A percentile compares a stretch with the other conserved stretches of the same genome.
These are phyloP conservation scores for Philhelius pedissequus DNA, from an alignment of 2,888 invertebrate species.

Conservation along the genomic window DNA sequence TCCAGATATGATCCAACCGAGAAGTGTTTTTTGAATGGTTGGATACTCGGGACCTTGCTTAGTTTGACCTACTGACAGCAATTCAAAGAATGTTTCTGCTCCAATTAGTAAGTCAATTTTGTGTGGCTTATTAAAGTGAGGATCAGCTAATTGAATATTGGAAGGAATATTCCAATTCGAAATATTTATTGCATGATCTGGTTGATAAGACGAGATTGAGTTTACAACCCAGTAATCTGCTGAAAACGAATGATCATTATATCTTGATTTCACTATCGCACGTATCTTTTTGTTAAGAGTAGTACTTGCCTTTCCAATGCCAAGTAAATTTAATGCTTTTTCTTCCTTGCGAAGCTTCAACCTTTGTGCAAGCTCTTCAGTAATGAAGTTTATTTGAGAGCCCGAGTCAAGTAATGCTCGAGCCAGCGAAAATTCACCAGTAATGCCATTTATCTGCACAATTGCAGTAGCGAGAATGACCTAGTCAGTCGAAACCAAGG, in stretches of 20 bases:
- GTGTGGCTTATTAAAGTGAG: too few species aligned
- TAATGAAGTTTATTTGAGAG: conserved; percentile 3
- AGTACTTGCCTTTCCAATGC: neutral
- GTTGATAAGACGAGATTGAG: conserved; percentile 20
- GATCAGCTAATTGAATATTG: too few species aligned
- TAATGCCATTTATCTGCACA: neutral
- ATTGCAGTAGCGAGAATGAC: conserved; percentile 6
- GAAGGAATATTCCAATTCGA: conserved; percentile 26
- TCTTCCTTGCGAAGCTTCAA: neutral
- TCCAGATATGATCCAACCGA: too few species aligned
- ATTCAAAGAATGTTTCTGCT: too few species aligned
- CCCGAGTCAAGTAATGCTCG: neutral
- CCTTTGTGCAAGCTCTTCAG: conserved; percentile 21
- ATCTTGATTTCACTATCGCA: conserved; percentile 1
- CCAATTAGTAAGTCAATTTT: too few species aligned
- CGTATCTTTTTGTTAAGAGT: neutral
- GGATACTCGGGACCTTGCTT: too few species aligned
- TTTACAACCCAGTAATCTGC: conserved; percentile 28
- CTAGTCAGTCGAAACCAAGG: neutral
- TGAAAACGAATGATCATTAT: neutral
- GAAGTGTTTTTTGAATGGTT: too few species aligned
- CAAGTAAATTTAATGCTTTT: neutral
- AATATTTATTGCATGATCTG: conserved; percentile 1
- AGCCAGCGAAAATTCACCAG: too few species aligned
- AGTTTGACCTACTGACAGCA: too few species aligned